Evolutionary conservation across 2,888 invertebrate species (phyloP).

Genomic region (Mesorhabditis sp.): DNA sequence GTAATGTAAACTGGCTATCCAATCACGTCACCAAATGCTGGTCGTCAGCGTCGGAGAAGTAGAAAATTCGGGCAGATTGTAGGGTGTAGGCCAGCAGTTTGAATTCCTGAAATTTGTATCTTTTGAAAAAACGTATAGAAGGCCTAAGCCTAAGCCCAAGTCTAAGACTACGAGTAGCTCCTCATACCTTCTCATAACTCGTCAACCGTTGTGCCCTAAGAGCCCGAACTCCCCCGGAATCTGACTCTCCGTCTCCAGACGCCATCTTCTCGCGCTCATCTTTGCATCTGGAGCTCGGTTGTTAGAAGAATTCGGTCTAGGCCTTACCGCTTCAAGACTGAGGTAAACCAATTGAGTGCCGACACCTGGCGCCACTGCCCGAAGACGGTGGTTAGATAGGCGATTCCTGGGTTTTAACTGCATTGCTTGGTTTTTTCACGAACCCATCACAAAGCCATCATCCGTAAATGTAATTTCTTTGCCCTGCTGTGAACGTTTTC

Average conservation of each 20-base stretch:
- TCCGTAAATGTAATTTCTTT: slow-evolving; percentile 86
- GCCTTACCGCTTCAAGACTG: slow-evolving; percentile 60
- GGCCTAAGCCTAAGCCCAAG: neutral
- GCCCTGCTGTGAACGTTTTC: slow-evolving; percentile 71
- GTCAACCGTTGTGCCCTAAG: neutral
- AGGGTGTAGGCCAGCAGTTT: slow-evolving; percentile 83
- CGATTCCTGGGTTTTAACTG: slow-evolving; percentile 65
- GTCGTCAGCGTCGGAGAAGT: slow-evolving; percentile 64
- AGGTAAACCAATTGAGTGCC: slow-evolving; percentile 89
- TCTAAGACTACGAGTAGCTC: neutral
- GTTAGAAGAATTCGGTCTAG: no score
- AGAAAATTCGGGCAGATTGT: slow-evolving; percentile 90
- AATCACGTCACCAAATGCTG: slow-evolving; percentile 7
- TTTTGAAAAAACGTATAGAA: slow-evolving; percentile 9
- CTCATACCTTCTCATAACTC: neutral
- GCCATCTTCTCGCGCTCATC: neutral
- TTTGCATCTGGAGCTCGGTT: neutral
- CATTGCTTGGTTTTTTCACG: neutral
- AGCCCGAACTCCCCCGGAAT: neutral
- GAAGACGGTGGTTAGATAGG: slow-evolving; percentile 84
- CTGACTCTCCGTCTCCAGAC: neutral
- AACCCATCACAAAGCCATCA: slow-evolving; percentile 94
- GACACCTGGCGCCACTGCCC: slow-evolving; percentile 83
- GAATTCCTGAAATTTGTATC: slow-evolving; percentile 72
- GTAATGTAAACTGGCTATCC: no score